Percentiles rank a stretch among this genome's conserved stretches.
Evolutionary conservation across 2,113 vertebrate species (phyloP).

Genomic region (Phylloscopus trochilus): DNA sequence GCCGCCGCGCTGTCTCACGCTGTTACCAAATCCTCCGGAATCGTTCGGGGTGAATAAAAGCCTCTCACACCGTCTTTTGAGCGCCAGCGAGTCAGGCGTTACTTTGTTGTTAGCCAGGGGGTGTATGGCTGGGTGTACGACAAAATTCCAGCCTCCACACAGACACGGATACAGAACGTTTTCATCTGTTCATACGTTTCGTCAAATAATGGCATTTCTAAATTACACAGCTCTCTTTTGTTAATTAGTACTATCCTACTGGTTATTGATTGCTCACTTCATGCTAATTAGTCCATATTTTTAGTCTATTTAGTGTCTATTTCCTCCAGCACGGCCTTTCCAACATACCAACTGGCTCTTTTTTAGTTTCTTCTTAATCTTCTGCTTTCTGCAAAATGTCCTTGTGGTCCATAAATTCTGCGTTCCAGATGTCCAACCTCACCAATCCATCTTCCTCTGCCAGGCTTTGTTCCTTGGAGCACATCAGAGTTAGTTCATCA

Average conservation of each 20-base stretch:
- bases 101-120: accelerated
- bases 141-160: neutral
- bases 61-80: accelerated
- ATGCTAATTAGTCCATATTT: neutral
- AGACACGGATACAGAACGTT: neutral
- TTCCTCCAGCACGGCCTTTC: neutral
- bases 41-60: neutral
- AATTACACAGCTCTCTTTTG: no score
- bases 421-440: neutral
- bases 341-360: neutral
- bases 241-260: neutral
- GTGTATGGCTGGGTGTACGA: neutral
- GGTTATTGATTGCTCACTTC: neutral
- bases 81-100: neutral
- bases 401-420: neutral
- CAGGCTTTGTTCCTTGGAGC: neutral
- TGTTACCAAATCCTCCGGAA: neutral
- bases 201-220: neutral
- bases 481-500: neutral
- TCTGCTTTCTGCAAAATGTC: neutral
- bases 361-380: neutral
- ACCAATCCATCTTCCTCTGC: neutral
- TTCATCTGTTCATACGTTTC: neutral
- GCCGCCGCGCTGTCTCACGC: neutral
- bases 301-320: neutral